phyloP scores from a whole-genome alignment of 2,113 vertebrate genomes.

The Enhydra lutris region DNA sequence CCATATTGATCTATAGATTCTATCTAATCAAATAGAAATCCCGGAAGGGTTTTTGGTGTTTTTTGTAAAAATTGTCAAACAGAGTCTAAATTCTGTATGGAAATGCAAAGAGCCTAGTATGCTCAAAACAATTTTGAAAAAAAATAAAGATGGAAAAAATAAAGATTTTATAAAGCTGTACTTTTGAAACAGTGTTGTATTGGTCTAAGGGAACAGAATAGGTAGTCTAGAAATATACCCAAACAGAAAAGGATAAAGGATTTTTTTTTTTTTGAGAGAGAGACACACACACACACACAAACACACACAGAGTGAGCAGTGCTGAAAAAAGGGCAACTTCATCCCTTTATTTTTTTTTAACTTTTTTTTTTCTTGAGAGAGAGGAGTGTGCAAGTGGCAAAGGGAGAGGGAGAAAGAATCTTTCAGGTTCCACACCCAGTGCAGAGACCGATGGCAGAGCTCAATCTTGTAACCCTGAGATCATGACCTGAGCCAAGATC shows the following conservation, averaged over 20 bases:
- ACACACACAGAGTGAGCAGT: no score
- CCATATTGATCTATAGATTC: background rate
- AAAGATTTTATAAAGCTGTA: background rate
- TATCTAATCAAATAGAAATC: background rate
- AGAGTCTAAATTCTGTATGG: background rate
- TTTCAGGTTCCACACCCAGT: background rate
- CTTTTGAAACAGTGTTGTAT: background rate
- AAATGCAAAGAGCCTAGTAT: background rate
- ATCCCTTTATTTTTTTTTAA: no score
- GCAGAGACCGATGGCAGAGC: background rate
- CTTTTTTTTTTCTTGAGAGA: no score
- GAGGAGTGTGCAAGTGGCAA: background rate
- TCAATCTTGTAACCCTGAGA: background rate
- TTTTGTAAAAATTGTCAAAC: background rate
- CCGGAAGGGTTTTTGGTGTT: background rate
- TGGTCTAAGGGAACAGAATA: background rate
- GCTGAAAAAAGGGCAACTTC: no score
- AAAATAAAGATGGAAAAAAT: background rate
- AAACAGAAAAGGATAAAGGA: background rate
- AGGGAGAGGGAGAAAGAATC: background rate
- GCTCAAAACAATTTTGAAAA: background rate
- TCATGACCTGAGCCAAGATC: background rate
- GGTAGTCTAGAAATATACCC: background rate
- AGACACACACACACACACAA: no score
- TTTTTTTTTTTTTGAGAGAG: background rate